Conservation (phyloP, 2,113 vertebrate species). For the Silurus glanis region DNA sequence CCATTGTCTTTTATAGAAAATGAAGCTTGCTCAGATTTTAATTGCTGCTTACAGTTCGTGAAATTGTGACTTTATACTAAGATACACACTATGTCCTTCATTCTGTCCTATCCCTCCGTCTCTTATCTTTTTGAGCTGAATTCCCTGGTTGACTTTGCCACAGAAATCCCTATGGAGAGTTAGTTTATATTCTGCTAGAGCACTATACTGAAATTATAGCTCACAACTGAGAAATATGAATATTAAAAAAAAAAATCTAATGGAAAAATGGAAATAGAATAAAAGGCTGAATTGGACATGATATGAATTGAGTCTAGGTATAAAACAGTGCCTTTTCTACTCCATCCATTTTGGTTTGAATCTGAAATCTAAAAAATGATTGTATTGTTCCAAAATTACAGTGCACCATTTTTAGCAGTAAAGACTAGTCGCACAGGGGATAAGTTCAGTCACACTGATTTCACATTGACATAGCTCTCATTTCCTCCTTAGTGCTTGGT, state of each 20-base stretch:
- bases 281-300: slow-evolving; percentile 15
- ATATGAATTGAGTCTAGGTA: neutral
- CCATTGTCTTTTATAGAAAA: neutral
- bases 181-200: slow-evolving; percentile 36
- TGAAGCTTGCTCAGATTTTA: neutral
- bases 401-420: neutral
- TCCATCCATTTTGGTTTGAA: neutral
- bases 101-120: neutral
- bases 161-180: slow-evolving; percentile 30
- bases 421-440: neutral
- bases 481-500: slow-evolving; percentile 47
- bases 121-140: neutral
- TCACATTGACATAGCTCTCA: slow-evolving; percentile 30
- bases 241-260: slow-evolving; percentile 12
- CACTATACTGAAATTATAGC: slow-evolving; percentile 48
- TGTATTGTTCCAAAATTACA: neutral
- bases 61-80: neutral
- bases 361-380: no score
- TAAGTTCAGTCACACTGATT: neutral
- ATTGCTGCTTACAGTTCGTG: neutral
- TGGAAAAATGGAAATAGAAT: slow-evolving; percentile 15
- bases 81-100: neutral
- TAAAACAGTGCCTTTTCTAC: neutral
- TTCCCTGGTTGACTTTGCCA: slow-evolving; percentile 35
- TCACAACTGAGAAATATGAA: slow-evolving; percentile 34